A percentile compares a stretch with the other conserved stretches of the same genome.
These are phyloP conservation scores for Motacilla tschutschensis DNA, from an alignment of 2,113 vertebrate species.

Conservation along the genomic window DNA sequence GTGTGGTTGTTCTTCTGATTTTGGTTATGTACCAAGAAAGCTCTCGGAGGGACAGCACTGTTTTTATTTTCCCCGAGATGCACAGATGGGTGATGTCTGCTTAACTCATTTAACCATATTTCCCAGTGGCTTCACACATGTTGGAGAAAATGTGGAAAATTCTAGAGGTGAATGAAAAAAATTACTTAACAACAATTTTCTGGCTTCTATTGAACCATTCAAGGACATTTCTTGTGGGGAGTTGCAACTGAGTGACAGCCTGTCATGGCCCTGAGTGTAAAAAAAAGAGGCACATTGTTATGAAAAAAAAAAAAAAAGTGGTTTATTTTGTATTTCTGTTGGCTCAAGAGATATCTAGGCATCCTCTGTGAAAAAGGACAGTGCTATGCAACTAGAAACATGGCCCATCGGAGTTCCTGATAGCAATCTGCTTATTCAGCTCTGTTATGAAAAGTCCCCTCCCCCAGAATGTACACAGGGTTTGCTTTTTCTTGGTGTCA, in stretches of 20 bases:
- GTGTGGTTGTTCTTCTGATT: constrained; percentile 28
- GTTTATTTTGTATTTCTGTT: constrained; percentile 19
- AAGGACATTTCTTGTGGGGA: constrained; percentile 17
- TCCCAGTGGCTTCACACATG: constrained; percentile 64
- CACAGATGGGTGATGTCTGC: constrained; percentile 67
- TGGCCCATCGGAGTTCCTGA: not conserved
- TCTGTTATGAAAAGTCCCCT: not conserved
- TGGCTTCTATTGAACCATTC: constrained; percentile 23
- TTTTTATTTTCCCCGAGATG: constrained; percentile 62
- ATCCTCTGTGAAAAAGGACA: constrained; percentile 29
- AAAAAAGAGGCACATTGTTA: not conserved
- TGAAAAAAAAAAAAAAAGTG: not conserved
- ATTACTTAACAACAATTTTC: constrained; percentile 4
- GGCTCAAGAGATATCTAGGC: constrained; percentile 20
- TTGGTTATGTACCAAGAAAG: constrained; percentile 64
- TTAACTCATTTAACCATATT: constrained; percentile 65
- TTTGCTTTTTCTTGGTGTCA: constrained; percentile 1
- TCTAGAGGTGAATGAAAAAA: constrained; percentile 57
- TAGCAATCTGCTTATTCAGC: constrained; percentile 43
- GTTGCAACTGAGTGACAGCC: not conserved
- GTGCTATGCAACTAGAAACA: constrained; percentile 24
- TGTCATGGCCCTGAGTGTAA: not conserved
- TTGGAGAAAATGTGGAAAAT: constrained; percentile 56
- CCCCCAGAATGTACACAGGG: not conserved
- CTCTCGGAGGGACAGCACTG: constrained; percentile 58